Conservation (phyloP, 2,113 vertebrate species). For the Eidolon helvum region DNA sequence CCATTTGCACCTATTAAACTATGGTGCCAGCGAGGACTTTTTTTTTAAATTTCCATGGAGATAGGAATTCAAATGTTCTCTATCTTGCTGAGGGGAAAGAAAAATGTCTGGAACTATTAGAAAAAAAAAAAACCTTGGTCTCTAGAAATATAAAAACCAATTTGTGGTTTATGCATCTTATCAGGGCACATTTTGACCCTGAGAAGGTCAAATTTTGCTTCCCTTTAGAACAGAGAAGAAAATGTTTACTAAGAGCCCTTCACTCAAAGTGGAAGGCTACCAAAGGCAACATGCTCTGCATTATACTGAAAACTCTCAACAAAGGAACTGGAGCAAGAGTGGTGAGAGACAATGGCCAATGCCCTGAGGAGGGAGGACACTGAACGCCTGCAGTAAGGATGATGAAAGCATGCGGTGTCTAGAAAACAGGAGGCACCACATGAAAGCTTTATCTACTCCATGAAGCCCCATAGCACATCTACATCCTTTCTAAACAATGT, state of each 20-base stretch:
- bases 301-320: background rate
- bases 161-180: background rate
- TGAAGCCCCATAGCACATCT: background rate
- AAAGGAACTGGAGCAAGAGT: background rate
- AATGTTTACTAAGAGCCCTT: background rate
- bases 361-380: background rate
- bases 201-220: background rate
- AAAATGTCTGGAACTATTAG: slow-evolving; percentile 22
- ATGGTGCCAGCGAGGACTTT: background rate
- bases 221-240: slow-evolving; percentile 5
- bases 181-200: background rate
- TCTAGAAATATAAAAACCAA: slow-evolving; percentile 26
- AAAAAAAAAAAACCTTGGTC: background rate
- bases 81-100: background rate
- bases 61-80: background rate
- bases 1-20: slow-evolving; percentile 14
- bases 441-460: background rate
- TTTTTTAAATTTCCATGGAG: background rate
- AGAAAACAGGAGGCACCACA: background rate
- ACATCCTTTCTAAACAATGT: background rate
- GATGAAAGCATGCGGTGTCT: background rate
- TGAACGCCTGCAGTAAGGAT: background rate
- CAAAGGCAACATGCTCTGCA: background rate
- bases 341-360: background rate
- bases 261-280: background rate